phyloP scores from a whole-genome alignment of 2,888 invertebrate species.

The Drosophila falleni region DNA sequence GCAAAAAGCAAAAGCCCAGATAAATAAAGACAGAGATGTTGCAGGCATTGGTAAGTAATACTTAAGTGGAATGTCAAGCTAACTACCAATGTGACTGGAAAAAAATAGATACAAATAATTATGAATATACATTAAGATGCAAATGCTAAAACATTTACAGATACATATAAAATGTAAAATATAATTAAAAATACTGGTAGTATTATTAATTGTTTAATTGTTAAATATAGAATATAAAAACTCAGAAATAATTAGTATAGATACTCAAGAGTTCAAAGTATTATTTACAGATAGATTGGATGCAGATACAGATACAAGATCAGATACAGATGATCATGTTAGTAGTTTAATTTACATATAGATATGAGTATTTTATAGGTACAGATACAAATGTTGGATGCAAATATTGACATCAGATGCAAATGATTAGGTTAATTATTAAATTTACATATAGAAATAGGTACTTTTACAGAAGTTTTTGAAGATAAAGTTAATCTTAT shows the following conservation, averaged over 20 bases:
- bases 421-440: too few species aligned
- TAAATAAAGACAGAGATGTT: conserved; percentile 22
- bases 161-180: neutral
- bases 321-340: too few species aligned
- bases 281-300: neutral
- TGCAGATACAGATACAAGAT: too few species aligned
- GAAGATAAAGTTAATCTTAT: too few species aligned
- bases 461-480: too few species aligned
- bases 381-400: too few species aligned
- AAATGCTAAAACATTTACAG: neutral
- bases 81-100: conserved; percentile 13
- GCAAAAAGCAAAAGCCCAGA: conserved; percentile 1
- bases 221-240: neutral
- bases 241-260: neutral
- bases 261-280: too few species aligned
- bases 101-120: neutral
- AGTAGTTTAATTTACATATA: too few species aligned
- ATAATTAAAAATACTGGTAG: neutral
- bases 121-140: neutral
- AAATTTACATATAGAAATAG: too few species aligned
- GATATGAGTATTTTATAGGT: too few species aligned
- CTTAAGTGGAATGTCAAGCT: conserved; percentile 15
- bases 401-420: too few species aligned
- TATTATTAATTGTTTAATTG: neutral
- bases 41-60: conserved; percentile 13